A percentile compares a stretch with the other conserved stretches of the same genome.
These are phyloP conservation scores for Oreortyx pictus DNA, from an alignment of 2,797 vertebrate species.

Conservation along the genomic window DNA sequence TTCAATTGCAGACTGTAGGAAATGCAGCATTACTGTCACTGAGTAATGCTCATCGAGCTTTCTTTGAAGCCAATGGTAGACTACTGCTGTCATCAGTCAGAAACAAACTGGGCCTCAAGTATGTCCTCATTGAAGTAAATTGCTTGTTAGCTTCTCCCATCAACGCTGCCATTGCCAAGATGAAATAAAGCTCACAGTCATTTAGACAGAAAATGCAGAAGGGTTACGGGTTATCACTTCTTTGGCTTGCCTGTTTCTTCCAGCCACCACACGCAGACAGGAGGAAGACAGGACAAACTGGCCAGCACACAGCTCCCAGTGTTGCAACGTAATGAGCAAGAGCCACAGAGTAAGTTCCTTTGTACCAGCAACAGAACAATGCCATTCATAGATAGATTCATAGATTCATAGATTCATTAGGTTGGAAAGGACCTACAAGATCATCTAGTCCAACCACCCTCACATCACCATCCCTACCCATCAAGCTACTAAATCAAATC, in stretches of 20 bases:
- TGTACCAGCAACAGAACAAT: neutral
- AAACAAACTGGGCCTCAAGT: constrained; percentile 34
- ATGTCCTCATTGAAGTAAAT: constrained; percentile 35
- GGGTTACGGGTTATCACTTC: neutral
- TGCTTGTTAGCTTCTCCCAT: constrained; percentile 32
- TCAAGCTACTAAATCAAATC: too few relatives aligned
- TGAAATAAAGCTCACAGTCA: neutral
- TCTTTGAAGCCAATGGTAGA: neutral
- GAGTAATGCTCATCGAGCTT: neutral
- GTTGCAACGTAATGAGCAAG: neutral
- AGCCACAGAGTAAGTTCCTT: neutral
- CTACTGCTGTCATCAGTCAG: constrained; percentile 30
- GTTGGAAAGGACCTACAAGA: too few relatives aligned
- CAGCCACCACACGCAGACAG: neutral
- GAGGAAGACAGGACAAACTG: neutral
- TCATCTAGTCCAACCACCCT: too few relatives aligned
- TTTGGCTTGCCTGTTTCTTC: neutral
- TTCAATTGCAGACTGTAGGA: constrained; percentile 5
- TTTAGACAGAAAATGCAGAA: neutral
- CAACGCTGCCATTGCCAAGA: neutral
- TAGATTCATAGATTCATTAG: too few relatives aligned
- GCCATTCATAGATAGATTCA: too few relatives aligned
- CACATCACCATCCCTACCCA: too few relatives aligned
- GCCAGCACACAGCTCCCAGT: neutral
- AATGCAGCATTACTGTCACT: neutral